Evolutionary conservation across 2,113 vertebrate species (phyloP).

Genomic region (Chaetodon trifascialis): DNA sequence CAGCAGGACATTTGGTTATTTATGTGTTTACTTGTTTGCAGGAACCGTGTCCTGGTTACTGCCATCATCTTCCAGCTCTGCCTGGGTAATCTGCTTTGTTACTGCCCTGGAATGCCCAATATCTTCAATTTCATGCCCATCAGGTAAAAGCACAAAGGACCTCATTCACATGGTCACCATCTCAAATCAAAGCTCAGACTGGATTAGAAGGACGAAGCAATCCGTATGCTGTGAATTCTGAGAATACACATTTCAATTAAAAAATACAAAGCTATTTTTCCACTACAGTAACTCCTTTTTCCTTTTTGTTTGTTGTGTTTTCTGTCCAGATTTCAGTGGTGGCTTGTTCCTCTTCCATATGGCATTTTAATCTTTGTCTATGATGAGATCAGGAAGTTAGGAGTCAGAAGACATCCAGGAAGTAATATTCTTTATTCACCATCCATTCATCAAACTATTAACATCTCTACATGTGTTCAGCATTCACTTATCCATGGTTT

Average conservation of each 20-base stretch:
- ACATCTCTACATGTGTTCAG: background rate
- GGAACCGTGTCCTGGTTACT: slow-evolving; percentile 87
- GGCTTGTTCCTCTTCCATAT: slow-evolving; percentile 89
- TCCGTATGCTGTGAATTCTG: background rate
- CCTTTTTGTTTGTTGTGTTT: background rate
- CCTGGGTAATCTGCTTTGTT: slow-evolving; percentile 90
- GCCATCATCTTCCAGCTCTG: slow-evolving; percentile 91
- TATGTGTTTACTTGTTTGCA: slow-evolving; percentile 54
- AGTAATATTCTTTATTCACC: slow-evolving; percentile 71
- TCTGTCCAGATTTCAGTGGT: slow-evolving; percentile 88
- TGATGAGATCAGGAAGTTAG: slow-evolving; percentile 90
- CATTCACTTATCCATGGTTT: slow-evolving; percentile 5
- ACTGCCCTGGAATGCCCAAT: slow-evolving; percentile 92
- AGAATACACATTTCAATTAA: background rate
- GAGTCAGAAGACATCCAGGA: slow-evolving; percentile 88
- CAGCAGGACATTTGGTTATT: background rate
- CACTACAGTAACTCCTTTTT: background rate
- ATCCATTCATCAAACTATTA: background rate
- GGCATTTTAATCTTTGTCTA: slow-evolving; percentile 91
- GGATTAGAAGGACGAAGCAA: background rate
- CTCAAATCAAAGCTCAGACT: background rate
- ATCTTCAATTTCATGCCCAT: slow-evolving; percentile 95
- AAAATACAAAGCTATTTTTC: background rate
- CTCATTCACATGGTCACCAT: background rate
- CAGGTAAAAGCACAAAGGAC: slow-evolving; percentile 78